Conservation (phyloP, 1,140 invertebrate genomes). For the Drosophila bipectinata region DNA sequence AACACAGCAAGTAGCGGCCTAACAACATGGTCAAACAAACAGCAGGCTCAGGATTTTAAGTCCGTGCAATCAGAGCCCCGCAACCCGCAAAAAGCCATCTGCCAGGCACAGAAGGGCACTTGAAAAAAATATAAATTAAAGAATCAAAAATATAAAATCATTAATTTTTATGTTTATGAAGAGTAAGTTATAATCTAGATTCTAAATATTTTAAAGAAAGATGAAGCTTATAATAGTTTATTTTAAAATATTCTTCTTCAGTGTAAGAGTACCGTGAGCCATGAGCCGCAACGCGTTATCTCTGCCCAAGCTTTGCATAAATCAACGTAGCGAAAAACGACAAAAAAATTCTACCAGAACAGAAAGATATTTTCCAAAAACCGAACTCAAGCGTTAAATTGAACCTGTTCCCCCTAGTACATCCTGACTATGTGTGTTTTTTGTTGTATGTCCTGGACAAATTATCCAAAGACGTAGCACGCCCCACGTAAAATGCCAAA, state of each 20-base stretch:
- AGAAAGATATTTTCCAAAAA: constrained; percentile 46
- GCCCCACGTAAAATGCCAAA: constrained; percentile 49
- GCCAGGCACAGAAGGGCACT: constrained; percentile 37
- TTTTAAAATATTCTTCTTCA: neutral
- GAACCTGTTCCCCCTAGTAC: constrained; percentile 25
- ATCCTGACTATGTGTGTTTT: neutral
- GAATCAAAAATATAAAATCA: no score
- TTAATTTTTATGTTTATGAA: no score
- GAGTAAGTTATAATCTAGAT: no score
- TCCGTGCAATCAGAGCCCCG: constrained; percentile 1
- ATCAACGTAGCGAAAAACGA: constrained; percentile 58
- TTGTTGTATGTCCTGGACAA: constrained; percentile 37
- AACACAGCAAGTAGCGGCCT: constrained; percentile 41
- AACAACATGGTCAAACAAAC: constrained; percentile 64
- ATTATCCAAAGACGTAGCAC: constrained; percentile 59
- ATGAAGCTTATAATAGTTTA: neutral
- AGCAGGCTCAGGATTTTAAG: constrained; percentile 50
- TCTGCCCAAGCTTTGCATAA: constrained; percentile 73
- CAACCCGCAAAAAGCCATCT: constrained; percentile 32
- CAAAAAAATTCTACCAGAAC: constrained; percentile 20
- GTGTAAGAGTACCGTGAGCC: constrained; percentile 27
- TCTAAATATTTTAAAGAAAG: neutral
- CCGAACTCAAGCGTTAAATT: constrained; percentile 79
- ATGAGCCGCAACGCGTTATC: constrained; percentile 69
- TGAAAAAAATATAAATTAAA: neutral